A percentile compares a stretch with the other conserved stretches of the same genome.
These are phyloP conservation scores for Leptothorax acervorum DNA, from an alignment of 2,888 invertebrate species.

Conservation along the genomic window DNA sequence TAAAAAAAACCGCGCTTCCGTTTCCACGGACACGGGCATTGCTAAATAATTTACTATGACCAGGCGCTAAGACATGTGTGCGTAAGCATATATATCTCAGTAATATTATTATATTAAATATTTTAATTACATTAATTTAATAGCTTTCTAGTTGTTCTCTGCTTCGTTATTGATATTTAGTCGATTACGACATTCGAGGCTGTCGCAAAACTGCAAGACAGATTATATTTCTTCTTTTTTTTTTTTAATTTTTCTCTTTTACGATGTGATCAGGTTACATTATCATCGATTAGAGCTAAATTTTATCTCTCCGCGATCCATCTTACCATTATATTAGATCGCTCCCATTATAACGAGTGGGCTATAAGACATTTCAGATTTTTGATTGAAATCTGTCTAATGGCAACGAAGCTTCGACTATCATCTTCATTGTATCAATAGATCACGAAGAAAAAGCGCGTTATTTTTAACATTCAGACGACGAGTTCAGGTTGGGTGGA, in stretches of 20 bases:
- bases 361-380: not conserved
- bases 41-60: slow-evolving; percentile 70
- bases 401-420: slow-evolving; percentile 18
- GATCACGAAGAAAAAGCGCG: slow-evolving; percentile 60
- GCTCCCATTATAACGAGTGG: not conserved
- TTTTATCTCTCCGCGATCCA: slow-evolving; percentile 57
- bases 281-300: slow-evolving; percentile 29
- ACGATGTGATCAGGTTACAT: slow-evolving; percentile 37
- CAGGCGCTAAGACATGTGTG: slow-evolving; percentile 72
- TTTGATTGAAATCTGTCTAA: slow-evolving; percentile 8
- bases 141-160: slow-evolving; percentile 57
- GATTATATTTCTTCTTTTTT: slow-evolving; percentile 14
- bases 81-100: slow-evolving; percentile 76
- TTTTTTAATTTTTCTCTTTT: slow-evolving; percentile 12
- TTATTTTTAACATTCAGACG: slow-evolving; percentile 79
- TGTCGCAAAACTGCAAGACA: slow-evolving; percentile 46
- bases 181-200: slow-evolving; percentile 51
- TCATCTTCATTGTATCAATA: slow-evolving; percentile 37
- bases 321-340: slow-evolving; percentile 25
- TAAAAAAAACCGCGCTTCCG: slow-evolving; percentile 29
- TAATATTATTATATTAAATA: slow-evolving; percentile 79
- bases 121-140: slow-evolving; percentile 74
- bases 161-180: slow-evolving; percentile 58
- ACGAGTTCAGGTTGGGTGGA: slow-evolving; percentile 83
- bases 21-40: slow-evolving; percentile 2